Evolutionary conservation across 2,113 vertebrate species (phyloP).

Genomic region (Setophaga petechia): DNA sequence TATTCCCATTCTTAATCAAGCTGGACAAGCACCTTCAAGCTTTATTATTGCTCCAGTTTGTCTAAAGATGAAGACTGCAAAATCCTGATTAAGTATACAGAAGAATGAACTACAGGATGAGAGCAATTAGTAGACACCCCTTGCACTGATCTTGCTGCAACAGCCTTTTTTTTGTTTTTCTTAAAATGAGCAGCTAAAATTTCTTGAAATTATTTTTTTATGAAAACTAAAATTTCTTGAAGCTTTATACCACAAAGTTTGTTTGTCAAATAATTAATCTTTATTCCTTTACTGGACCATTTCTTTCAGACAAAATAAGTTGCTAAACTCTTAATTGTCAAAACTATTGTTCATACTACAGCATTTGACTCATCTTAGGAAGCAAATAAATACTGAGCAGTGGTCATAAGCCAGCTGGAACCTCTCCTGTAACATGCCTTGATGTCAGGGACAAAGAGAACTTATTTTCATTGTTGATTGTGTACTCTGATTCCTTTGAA

Average conservation of each 20-base stretch:
- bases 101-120: background rate
- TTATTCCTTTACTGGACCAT: background rate
- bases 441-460: background rate
- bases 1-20: background rate
- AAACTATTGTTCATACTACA: constrained; percentile 28
- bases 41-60: background rate
- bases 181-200: background rate
- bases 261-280: background rate
- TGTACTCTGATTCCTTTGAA: background rate
- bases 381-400: constrained; percentile 26
- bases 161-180: background rate
- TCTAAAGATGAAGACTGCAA: background rate
- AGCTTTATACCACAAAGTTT: background rate
- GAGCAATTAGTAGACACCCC: background rate
- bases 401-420: background rate
- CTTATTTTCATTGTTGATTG: background rate
- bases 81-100: background rate
- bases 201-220: background rate
- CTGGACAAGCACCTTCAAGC: background rate
- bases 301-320: background rate
- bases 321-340: background rate
- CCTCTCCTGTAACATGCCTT: constrained; percentile 18
- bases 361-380: constrained; percentile 23
- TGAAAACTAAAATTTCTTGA: background rate
- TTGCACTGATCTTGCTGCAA: background rate